phyloP scores from a whole-genome alignment of 1,140 invertebrate genomes.

The Magallana angulata region DNA sequence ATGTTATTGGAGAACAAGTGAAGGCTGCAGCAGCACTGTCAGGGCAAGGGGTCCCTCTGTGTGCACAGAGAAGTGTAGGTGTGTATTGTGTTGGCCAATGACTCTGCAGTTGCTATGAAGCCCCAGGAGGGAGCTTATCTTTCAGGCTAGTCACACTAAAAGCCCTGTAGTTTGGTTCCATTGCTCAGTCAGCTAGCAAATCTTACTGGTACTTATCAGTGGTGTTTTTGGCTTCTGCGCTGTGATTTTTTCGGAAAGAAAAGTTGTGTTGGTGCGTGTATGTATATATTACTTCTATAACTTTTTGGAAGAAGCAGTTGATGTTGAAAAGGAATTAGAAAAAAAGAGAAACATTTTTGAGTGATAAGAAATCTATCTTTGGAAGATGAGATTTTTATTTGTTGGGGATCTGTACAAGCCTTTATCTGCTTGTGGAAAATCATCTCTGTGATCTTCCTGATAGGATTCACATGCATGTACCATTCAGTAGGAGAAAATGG shows the following conservation, averaged over 20 bases:
- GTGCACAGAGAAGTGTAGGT: not conserved
- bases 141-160: constrained; percentile 33
- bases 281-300: too few species aligned
- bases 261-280: not conserved
- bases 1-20: constrained; percentile 22
- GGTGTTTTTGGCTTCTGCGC: not conserved
- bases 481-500: not conserved
- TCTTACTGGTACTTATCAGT: constrained; percentile 29
- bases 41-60: not conserved
- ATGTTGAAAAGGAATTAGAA: not conserved
- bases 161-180: not conserved
- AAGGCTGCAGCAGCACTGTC: not conserved
- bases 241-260: constrained; percentile 1
- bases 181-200: not conserved
- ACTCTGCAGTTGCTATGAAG: not conserved
- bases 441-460: not conserved
- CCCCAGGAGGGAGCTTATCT: constrained; percentile 28
- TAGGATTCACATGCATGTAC: not conserved
- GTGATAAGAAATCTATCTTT: constrained; percentile 1
- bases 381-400: constrained; percentile 10
- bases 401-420: not conserved
- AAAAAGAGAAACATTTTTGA: constrained; percentile 19
- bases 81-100: constrained; percentile 29
- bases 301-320: too few species aligned
- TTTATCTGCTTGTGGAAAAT: not conserved